Base-by-base conservation (phyloP, 2,888 invertebrate genomes). In the Microctonus aethiopoides region DNA sequence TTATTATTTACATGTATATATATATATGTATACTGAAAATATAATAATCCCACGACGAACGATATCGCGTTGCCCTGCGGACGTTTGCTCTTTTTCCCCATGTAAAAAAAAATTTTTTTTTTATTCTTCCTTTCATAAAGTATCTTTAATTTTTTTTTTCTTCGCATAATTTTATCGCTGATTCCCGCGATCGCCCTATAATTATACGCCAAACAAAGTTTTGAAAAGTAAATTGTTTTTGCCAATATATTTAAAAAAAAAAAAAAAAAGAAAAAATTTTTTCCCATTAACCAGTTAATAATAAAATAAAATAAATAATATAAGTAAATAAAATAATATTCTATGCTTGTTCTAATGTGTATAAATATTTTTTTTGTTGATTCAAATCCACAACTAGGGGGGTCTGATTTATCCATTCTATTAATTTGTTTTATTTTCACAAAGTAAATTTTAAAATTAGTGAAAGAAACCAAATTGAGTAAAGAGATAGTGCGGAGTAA, bases 381-480 rank as follows among this genome's bases (percentile, higher is more conserved):
- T n/a, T n/a, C n/a, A n/a, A n/a, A n/a, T n/a, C 16, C 29, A 26
- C n/a, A 32, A 62, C 51, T 62, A n/a, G 63, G 63, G 63, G 34
- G 63, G 63, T 63, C 63, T 34, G 0, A 10, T n/a, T n/a, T n/a
- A n/a, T n/a, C n/a, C n/a, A n/a, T n/a, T n/a, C n/a, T n/a, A n/a
- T n/a, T 29, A 29, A 29, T 29, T 29, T 29, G 3, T 29, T 29
- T 56, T 54, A 11, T 11, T 54, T 10, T 26, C 4, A 22, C 11
- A 2, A 39, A 39, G 39, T 39, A 39, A 39, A 39, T 11, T 46
- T n/a, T 9, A 7, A 7, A 46, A 46, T 69, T 75, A 77, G 74
- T 59, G 65, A 75, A 74, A 75, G 78, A 76, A 77, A 78, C 76
- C 73, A 9, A 62, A 62, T 67, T 70, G 65, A 65, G 66, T 60